phyloP scores from a whole-genome alignment of 2,113 vertebrate species.

The Daphoenositta chrysoptera region DNA sequence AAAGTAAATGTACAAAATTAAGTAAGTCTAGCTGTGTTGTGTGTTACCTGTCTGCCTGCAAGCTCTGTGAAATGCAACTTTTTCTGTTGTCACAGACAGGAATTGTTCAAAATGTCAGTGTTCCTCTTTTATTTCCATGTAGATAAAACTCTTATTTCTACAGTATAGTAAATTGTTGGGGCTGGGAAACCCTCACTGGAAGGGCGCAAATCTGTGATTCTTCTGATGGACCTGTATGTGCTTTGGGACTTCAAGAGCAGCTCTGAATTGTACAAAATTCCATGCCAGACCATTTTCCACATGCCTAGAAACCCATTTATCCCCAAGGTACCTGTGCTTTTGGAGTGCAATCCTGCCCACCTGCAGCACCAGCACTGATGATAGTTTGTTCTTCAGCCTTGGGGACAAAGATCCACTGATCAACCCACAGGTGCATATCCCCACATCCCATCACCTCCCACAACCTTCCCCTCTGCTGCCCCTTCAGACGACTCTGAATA shows the following conservation, averaged over 20 bases:
- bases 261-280: neutral
- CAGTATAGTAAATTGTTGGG: neutral
- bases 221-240: neutral
- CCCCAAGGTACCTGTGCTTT: neutral
- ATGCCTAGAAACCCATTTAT: neutral
- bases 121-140: neutral
- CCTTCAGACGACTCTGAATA: neutral
- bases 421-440: neutral
- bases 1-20: neutral
- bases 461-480: rapidly evolving
- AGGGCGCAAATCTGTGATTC: neutral
- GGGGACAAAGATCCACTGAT: neutral
- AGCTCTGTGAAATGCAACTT: neutral
- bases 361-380: neutral
- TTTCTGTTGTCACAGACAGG: neutral
- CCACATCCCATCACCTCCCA: neutral
- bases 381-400: neutral
- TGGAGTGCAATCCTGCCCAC: neutral
- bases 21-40: neutral
- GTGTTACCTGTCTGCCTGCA: neutral
- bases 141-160: neutral
- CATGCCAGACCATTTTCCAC: neutral
- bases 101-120: neutral
- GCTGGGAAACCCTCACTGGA: neutral
- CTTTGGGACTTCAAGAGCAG: neutral